Evolutionary conservation across 2,888 invertebrate genomes (phyloP), one percentile per base, ranked within the genome.

Genomic region (Sabellastarte sp.): DNA sequence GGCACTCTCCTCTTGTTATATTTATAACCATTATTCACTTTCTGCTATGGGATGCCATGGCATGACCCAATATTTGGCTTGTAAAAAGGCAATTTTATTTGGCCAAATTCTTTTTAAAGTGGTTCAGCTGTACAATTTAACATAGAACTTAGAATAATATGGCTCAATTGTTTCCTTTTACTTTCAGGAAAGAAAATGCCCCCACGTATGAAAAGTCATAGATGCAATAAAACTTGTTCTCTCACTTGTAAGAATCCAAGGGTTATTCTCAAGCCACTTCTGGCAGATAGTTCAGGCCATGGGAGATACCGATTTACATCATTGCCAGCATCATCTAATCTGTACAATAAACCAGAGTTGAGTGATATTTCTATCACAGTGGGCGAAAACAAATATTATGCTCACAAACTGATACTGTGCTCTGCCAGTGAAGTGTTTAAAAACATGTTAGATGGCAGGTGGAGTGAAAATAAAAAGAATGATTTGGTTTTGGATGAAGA

Each of bases 401-500:
- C 64, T 15, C 72, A 72, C 41, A 59, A 63, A 5, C 62, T 66
- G 32, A 63, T 72, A 3, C 63, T 72, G 32, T 67, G 63, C 20
- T 68, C 70, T 4, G 69, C 59, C 28, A 71, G 70, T 29, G 72
- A 72, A 10, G 70, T 72, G 2, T 72, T 72, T 33, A 57, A 59
- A 3, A 32, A 55, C 2, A 70, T 72, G 70, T 60, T 72, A 10
- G 63, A 59, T 28, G 33, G 28, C n/a, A 57, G 65, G 24, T 72
- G 72, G 72, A 3, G 33, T 2, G 66, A 71, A 31, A 57, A 56
- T 20, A 59, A 59, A 26, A 50, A 58, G 3, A 53, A 62, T 10
- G 57, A 60, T 10, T 56, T 65, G 3, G 30, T 59, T 15, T 61
- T 70, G 29, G 79, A 78, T 52, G 81, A 80, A 61, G 66, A 70